phyloP scores from a whole-genome alignment of 1,140 invertebrate genomes.

The Pissodes strobi region DNA sequence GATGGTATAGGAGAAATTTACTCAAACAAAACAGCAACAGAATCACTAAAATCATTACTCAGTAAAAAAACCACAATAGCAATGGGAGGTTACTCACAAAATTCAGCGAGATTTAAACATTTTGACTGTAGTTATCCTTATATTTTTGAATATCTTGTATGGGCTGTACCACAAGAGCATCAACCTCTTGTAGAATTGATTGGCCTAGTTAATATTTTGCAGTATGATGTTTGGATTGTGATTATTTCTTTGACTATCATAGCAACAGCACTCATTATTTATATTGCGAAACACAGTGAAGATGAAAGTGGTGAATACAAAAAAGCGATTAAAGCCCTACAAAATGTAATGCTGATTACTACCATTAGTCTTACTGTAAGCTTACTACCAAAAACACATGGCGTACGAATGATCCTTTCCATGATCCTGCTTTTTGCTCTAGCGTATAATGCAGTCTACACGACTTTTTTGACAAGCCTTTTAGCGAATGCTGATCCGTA shows the following conservation, averaged over 20 bases:
- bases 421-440: slow-evolving; percentile 25
- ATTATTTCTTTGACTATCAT: background rate
- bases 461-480: slow-evolving; percentile 22
- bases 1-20: slow-evolving; percentile 4
- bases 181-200: background rate
- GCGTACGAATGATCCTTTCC: slow-evolving; percentile 9
- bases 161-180: slow-evolving; percentile 22
- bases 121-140: slow-evolving; percentile 27
- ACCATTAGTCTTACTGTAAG: slow-evolving; percentile 7
- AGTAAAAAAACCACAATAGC: slow-evolving; percentile 1
- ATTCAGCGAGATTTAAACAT: background rate
- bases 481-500: slow-evolving; percentile 7
- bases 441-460: slow-evolving; percentile 10
- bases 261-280: background rate
- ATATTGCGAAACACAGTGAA: background rate
- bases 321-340: background rate
- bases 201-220: slow-evolving; percentile 4
- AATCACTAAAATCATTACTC: slow-evolving; percentile 4
- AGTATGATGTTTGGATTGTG: slow-evolving; percentile 22
- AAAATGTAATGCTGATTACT: background rate
- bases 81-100: slow-evolving; percentile 26
- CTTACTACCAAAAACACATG: slow-evolving; percentile 10
- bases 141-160: slow-evolving; percentile 9
- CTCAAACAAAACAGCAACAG: slow-evolving; percentile 10
- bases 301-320: slow-evolving; percentile 13